phyloP scores from a whole-genome alignment of 35 echinoderm and acorn worm species.

The Amphiura filiformis region DNA sequence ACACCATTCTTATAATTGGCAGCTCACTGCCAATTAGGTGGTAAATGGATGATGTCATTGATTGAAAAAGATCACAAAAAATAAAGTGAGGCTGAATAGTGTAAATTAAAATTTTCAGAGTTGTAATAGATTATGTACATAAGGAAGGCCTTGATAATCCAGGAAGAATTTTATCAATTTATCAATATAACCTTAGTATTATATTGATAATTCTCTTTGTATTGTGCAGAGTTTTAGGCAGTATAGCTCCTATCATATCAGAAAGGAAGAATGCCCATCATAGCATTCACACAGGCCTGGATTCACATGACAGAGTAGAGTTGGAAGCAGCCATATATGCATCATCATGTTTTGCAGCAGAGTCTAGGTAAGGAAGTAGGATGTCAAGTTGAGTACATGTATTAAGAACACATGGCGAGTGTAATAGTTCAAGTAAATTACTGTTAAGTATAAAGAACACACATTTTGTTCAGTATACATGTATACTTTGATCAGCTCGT shows the following conservation, averaged over 20 bases:
- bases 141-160: no score
- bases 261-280: slow-evolving; percentile 92
- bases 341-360: slow-evolving; percentile 78
- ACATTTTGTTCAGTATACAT: neutral
- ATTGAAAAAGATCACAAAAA: no score
- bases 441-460: neutral
- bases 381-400: slow-evolving; percentile 60
- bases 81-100: no score
- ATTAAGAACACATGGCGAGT: neutral
- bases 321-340: slow-evolving; percentile 92
- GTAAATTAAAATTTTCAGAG: no score
- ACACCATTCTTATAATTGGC: no score
- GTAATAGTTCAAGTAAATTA: neutral
- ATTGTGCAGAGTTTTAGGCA: slow-evolving; percentile 79
- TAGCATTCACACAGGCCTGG: slow-evolving; percentile 79
- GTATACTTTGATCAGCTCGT: no score
- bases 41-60: no score
- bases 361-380: slow-evolving; percentile 90
- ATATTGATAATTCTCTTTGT: neutral
- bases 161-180: no score
- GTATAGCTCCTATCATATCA: slow-evolving; percentile 90
- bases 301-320: slow-evolving; percentile 88
- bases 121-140: no score
- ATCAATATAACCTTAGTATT: no score
- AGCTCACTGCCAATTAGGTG: no score